Base-by-base conservation (phyloP, 2,888 invertebrate species). In the Gymnoscelis rufifasciata region DNA sequence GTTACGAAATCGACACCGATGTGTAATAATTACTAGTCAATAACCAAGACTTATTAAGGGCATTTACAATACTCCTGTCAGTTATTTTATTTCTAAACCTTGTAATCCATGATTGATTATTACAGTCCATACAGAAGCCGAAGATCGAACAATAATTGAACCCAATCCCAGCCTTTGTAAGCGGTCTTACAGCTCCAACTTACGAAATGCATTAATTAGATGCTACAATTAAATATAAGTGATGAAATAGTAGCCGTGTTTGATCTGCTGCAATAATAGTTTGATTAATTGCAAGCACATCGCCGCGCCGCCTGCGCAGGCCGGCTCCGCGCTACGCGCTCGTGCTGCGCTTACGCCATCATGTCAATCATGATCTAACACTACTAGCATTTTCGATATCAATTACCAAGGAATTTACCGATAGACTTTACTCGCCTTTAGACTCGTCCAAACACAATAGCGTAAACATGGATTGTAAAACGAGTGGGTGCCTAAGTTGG, bases 31-130 rank as follows among this genome's bases (percentile, higher is more conserved):
- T 49, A 49, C 55, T 43, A 52, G 51, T 66, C 68, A 73, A 74
- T 74, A 73, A 48, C 58, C 62, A 65, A 57, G 54, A 59, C 60
- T 67, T 66, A 75, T 72, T 73, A 70, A 66, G 64, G 58, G 62
- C 68, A 50, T 59, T 66, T 56, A 66, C 72, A 71, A 73, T 72
- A 71, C 69, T 59, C 62, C 74, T 74, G 83, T 83, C 83, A 82
- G 78, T 86, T 80, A 80, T 82, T 76, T 86, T 80, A 80, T 82
- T 76, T 84, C 80, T 78, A 78, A 67, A 57, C 57, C 56, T 67
- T 67, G 69, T 82, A 79, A 82, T 78, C 73, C 69, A 55, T 77
- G 83, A 86, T 84, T 83, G 81, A 84, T 83, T 78, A 70, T 68
- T 60, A 71, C 64, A 14, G 68, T 27, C 36, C 37, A 41, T 69